These are phyloP conservation scores for Pachydiplax longipennis DNA, from an alignment of 2,888 invertebrate genomes.

Conservation along the genomic window DNA sequence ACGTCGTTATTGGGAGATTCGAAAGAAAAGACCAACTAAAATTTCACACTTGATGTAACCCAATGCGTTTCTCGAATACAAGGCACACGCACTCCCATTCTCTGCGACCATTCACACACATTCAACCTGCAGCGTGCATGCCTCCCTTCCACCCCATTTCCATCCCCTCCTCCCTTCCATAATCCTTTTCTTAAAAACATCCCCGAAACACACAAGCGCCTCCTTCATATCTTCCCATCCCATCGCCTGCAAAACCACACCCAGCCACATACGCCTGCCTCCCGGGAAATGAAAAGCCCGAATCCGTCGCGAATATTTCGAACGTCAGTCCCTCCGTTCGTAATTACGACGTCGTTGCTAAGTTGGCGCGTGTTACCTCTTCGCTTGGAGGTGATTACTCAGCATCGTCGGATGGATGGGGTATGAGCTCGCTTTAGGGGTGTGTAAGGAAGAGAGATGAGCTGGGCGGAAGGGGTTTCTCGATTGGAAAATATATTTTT, in stretches of 20 bases:
- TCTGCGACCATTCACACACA: not conserved
- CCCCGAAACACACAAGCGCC: not conserved
- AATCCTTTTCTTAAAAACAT: not conserved
- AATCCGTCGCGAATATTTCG: constrained; percentile 40
- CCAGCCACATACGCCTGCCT: not conserved
- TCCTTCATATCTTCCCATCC: not conserved
- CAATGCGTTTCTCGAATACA: constrained; percentile 15
- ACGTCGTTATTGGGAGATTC: constrained; percentile 24
- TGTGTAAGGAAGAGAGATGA: not conserved
- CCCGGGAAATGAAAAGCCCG: constrained; percentile 36
- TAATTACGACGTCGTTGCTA: constrained; percentile 38
- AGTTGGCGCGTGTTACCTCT: constrained; percentile 43
- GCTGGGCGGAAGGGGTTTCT: not conserved
- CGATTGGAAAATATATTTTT: not conserved
- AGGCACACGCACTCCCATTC: not conserved
- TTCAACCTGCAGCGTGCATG: not conserved
- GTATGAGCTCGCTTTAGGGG: not conserved
- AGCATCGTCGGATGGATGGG: not conserved
- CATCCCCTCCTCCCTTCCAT: not conserved
- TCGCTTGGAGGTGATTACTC: constrained; percentile 43
- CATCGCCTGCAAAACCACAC: not conserved
- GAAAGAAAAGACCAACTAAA: constrained; percentile 27
- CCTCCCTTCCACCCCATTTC: not conserved
- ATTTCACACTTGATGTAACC: constrained; percentile 33
- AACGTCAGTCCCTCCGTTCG: constrained; percentile 40